Conservation (phyloP, 2,113 vertebrate species). For the Excalfactoria chinensis region DNA sequence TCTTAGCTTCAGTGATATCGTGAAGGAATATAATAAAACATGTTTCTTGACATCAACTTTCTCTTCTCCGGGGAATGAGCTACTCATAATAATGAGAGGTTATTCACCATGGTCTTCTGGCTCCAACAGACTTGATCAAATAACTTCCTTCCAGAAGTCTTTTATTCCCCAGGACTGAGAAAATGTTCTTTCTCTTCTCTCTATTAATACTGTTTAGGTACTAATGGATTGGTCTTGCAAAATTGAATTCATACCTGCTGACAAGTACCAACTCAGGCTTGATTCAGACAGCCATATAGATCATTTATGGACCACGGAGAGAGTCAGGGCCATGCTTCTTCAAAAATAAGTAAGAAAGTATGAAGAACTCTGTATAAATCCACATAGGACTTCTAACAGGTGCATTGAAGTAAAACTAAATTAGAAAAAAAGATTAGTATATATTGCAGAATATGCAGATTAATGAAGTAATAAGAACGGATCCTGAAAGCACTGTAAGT, state of each 20-base stretch:
- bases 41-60: background rate
- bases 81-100: conserved; percentile 9
- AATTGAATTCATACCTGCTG: conserved; percentile 53
- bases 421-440: conserved; percentile 20
- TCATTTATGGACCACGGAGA: conserved; percentile 47
- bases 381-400: conserved; percentile 3
- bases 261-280: conserved; percentile 14
- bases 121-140: conserved; percentile 26
- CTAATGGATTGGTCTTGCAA: conserved; percentile 41
- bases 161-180: background rate
- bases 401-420: background rate
- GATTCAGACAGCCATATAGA: conserved; percentile 29
- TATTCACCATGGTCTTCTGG: background rate
- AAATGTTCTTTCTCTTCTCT: conserved; percentile 20
- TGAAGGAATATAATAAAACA: background rate
- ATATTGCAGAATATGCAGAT: conserved; percentile 53
- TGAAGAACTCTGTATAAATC: conserved; percentile 29
- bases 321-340: conserved; percentile 28
- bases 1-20: background rate
- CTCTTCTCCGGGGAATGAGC: background rate
- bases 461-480: conserved; percentile 50
- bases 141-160: background rate
- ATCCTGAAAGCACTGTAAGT: conserved; percentile 24
- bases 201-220: conserved; percentile 56
- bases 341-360: conserved; percentile 50